Evolutionary conservation across 2,797 vertebrate genomes (phyloP).

Genomic region (Sphenopsis melanotis): DNA sequence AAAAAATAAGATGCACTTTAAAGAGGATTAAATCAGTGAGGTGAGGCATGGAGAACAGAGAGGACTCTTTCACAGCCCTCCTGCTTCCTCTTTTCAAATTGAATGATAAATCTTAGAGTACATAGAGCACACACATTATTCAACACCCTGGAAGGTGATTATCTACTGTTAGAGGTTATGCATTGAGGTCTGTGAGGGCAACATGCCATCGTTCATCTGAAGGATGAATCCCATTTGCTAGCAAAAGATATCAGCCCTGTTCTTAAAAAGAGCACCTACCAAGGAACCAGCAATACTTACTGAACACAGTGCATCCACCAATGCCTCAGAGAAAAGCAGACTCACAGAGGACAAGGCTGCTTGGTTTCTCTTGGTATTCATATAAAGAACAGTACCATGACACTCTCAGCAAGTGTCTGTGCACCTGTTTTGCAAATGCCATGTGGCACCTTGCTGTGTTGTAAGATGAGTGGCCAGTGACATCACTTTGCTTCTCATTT

Average conservation of each 20-base stretch:
- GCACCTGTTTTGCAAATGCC: not conserved
- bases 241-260: not conserved
- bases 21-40: not conserved
- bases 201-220: not conserved
- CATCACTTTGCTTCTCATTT: not conserved
- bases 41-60: not conserved
- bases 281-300: not conserved
- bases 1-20: not conserved
- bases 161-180: not conserved
- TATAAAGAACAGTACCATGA: accelerated
- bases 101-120: not conserved
- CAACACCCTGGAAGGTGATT: not conserved
- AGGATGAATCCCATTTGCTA: not conserved
- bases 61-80: not conserved
- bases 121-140: not conserved
- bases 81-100: not conserved
- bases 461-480: not conserved
- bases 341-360: not conserved
- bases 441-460: not conserved
- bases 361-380: not conserved
- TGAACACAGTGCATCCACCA: accelerated
- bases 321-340: not conserved
- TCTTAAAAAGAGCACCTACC: not conserved
- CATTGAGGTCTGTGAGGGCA: not conserved
- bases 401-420: not conserved